Evolutionary conservation across 1,140 invertebrate genomes (phyloP), one percentile per base, ranked within the genome.

Genomic region (Oedothorax gibbosus): DNA sequence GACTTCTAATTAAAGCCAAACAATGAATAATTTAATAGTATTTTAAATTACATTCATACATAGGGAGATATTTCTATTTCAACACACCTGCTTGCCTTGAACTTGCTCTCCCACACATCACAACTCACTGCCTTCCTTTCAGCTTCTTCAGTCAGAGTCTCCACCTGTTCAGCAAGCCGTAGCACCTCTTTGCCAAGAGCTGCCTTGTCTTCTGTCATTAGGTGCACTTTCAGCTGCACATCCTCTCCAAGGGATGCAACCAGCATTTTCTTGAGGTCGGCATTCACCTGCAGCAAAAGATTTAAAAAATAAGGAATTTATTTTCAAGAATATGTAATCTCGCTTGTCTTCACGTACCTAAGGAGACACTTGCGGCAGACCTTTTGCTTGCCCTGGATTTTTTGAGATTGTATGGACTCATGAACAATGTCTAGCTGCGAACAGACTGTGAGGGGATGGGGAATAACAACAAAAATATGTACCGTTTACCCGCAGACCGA

Each of bases 31-130:
- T 35, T 35, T 35, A 35, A 35, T 35, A 35, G 35, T 2, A 35
- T 35, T 35, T 35, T 35, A 35, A 35, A 35, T 35, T 35, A 2
- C 35, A 35, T n/a, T n/a, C 35, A 35, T 35, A 35, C 35, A 35
- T 35, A 35, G 1, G 35, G 2, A 35, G 35, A 35, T 35, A 35
- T 35, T 35, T 35, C 35, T 2, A 35, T 35, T 7, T 54, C 9
- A 51, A 9, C 53, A 18, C 50, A 95, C 94, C 94, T 97, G 92
- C 95, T 96, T 35, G 96, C 96, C 87, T 98, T 91, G 91, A 97
- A 98, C 93, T 98, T 98, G 88, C 96, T 97, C 86, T 96, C 93
- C 96, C 96, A 98, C 78, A 98, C 96, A 91, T 98, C 96, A 90
- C 96, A 97, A 88, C 98, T 96, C 5, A 96, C 96, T 49, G 95